Evolutionary conservation across 2,797 vertebrate genomes (phyloP).

Genomic region (Esox lucius): DNA sequence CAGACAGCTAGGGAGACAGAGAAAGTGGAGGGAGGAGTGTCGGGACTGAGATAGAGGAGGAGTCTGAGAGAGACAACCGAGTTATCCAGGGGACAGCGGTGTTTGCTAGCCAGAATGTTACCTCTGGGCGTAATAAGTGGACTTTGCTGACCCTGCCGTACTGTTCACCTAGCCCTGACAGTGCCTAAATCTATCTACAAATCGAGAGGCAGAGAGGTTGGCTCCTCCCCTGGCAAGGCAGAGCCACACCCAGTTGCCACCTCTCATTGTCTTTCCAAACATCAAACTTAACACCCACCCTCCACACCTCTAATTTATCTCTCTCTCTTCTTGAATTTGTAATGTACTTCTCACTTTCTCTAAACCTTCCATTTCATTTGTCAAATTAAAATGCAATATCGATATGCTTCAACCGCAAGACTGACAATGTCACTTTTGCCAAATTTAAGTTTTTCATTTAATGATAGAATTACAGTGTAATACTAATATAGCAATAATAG

Average conservation of each 20-base stretch:
- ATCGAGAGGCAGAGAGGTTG: constrained; percentile 43
- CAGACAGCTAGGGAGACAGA: neutral
- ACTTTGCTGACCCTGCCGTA: constrained; percentile 35
- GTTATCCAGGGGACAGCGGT: constrained; percentile 5
- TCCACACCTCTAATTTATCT: neutral
- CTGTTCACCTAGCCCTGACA: constrained; percentile 55
- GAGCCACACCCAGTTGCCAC: neutral
- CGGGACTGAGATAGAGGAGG: no score
- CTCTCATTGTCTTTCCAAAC: neutral
- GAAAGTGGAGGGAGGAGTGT: no score
- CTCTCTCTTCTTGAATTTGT: neutral
- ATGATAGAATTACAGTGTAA: no score
- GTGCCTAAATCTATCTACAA: constrained; percentile 54
- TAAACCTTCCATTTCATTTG: neutral
- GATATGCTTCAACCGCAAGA: no score
- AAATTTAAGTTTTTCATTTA: no score
- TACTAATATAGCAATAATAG: no score
- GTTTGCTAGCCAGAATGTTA: constrained; percentile 1
- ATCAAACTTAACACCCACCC: neutral
- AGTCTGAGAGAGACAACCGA: neutral
- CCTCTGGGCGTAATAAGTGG: constrained; percentile 42
- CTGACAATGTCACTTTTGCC: no score
- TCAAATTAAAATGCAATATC: no score
- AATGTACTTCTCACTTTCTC: neutral
- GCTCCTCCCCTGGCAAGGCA: constrained; percentile 9